Percentiles rank a stretch among this genome's conserved stretches.
Conservation (phyloP, 2,113 vertebrate genomes). For the Dasyornis broadbenti region DNA sequence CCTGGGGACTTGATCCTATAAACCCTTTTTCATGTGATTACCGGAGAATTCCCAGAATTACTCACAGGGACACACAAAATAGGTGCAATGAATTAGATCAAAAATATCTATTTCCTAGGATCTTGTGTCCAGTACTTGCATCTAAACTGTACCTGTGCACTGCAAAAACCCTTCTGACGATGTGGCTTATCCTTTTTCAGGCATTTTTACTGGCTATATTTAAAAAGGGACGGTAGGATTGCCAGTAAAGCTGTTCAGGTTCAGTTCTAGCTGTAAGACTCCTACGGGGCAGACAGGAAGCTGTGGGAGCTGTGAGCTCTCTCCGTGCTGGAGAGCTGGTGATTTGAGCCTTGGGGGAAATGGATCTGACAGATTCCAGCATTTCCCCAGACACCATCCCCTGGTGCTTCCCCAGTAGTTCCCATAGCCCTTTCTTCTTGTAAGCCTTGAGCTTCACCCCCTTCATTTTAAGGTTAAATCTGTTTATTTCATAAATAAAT, state of each 20-base stretch:
- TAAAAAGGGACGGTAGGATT: neutral
- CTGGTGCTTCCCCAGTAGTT: neutral
- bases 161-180: neutral
- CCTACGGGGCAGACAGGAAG: neutral
- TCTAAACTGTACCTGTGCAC: neutral
- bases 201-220: neutral
- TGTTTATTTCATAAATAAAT: neutral
- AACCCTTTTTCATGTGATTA: constrained; percentile 24
- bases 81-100: neutral
- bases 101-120: neutral
- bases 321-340: neutral
- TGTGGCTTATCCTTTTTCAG: neutral
- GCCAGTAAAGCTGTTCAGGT: neutral
- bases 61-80: neutral
- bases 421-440: neutral
- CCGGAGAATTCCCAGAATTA: neutral
- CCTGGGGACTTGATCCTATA: constrained; percentile 32
- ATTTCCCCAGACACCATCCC: neutral
- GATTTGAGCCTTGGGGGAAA: neutral
- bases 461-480: neutral
- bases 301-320: too few relatives aligned
- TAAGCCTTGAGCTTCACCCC: neutral
- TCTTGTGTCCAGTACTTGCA: neutral
- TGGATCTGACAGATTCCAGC: neutral
- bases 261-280: neutral